Evolutionary conservation across 2,797 vertebrate species (phyloP).

Genomic region (Masticophis lateralis): DNA sequence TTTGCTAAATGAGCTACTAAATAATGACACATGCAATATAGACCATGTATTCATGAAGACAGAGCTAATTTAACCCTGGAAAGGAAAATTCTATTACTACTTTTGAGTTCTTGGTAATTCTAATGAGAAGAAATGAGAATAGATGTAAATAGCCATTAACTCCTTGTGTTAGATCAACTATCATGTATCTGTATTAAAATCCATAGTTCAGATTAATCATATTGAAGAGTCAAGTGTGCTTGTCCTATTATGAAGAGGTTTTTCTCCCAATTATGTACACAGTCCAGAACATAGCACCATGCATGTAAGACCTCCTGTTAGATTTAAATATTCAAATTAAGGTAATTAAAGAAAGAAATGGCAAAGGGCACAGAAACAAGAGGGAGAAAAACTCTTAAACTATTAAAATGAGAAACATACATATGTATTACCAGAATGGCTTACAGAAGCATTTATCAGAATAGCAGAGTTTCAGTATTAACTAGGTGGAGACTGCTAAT

Average conservation of each 20-base stretch:
- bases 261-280: background rate
- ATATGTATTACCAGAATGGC: constrained; percentile 30
- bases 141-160: constrained; percentile 10
- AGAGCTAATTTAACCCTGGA: background rate
- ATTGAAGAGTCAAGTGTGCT: background rate
- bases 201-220: background rate
- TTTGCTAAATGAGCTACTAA: background rate
- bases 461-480: background rate
- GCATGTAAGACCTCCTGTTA: constrained; percentile 9
- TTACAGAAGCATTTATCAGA: constrained; percentile 22
- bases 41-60: constrained; percentile 4
- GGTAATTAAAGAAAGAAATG: constrained; percentile 33
- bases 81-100: background rate
- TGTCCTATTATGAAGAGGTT: background rate
- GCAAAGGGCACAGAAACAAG: constrained; percentile 29
- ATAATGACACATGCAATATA: background rate
- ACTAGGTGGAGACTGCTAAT: background rate
- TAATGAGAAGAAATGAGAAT: background rate
- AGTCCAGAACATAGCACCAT: background rate
- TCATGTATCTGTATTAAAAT: background rate
- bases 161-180: background rate
- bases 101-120: background rate
- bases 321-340: constrained; percentile 31
- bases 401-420: constrained; percentile 36
- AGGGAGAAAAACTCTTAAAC: background rate